These are phyloP conservation scores for Corynorhinus townsendii DNA, from an alignment of 2,113 vertebrate genomes.

Conservation along the genomic window DNA sequence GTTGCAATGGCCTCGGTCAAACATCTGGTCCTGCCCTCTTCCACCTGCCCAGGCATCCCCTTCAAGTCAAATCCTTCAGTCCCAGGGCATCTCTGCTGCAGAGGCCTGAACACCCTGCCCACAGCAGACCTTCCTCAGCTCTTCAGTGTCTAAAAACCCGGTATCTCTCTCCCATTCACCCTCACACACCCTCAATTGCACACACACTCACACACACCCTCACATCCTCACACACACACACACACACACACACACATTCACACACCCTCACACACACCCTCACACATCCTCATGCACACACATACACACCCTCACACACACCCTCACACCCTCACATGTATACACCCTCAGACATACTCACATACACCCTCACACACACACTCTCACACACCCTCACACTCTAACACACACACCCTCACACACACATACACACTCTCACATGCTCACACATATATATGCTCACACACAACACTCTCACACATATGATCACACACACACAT, in stretches of 20 bases:
- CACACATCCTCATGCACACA: no score
- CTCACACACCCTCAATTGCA: no score
- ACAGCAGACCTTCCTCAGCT: neutral
- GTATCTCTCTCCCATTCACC: neutral
- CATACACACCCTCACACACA: no score
- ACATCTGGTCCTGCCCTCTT: neutral
- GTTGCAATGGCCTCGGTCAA: neutral
- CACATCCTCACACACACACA: no score
- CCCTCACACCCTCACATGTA: neutral
- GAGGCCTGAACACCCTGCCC: neutral
- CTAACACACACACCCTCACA: accelerated
- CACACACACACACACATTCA: no score
- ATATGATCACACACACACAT: no score
- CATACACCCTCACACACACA: no score
- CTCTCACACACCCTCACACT: neutral
- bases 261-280: neutral
- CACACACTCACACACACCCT: no score
- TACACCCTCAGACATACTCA: no score
- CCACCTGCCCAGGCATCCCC: neutral
- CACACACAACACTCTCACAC: no score
- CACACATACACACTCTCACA: neutral
- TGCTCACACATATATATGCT: neutral
- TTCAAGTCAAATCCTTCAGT: neutral
- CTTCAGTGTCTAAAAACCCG: neutral
- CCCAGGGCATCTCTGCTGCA: neutral